Percentiles rank a stretch among this genome's conserved stretches.
Conservation (phyloP, 1,140 invertebrate species). For the Brachionus rotundiformis region DNA sequence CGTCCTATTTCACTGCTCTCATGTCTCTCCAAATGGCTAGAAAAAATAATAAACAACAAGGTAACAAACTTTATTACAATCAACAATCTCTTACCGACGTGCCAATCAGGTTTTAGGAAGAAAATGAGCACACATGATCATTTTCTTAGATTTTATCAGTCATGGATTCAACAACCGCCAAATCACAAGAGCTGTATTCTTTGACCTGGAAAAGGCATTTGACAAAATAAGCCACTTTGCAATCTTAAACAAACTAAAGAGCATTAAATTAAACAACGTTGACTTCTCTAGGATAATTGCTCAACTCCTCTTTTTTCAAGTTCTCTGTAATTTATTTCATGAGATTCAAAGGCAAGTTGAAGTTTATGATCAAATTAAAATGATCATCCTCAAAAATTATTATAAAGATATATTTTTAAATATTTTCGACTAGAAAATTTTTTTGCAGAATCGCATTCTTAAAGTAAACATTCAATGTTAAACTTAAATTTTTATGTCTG, state of each 20-base stretch:
- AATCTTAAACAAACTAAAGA: not conserved
- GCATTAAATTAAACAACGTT: too few species aligned
- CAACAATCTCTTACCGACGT: not conserved
- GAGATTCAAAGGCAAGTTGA: too few species aligned
- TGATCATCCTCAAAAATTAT: too few species aligned
- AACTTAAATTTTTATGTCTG: too few species aligned
- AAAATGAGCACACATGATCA: slow-evolving; percentile 3
- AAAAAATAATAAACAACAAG: slow-evolving; percentile 49
- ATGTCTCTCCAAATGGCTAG: slow-evolving; percentile 51
- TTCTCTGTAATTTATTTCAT: too few species aligned
- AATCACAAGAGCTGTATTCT: not conserved
- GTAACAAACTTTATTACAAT: slow-evolving; percentile 25
- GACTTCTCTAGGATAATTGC: too few species aligned
- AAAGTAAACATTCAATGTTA: too few species aligned
- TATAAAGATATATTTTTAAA: too few species aligned
- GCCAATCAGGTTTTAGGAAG: slow-evolving; percentile 39
- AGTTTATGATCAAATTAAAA: too few species aligned
- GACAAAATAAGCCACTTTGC: slow-evolving; percentile 13
- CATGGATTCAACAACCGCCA: not conserved
- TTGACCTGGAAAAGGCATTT: slow-evolving; percentile 43
- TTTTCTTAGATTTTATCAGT: slow-evolving; percentile 4
- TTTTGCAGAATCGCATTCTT: too few species aligned
- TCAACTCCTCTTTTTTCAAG: too few species aligned
- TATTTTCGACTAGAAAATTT: too few species aligned
- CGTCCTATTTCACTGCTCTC: slow-evolving; percentile 52